Conservation (phyloP, 1,140 invertebrate species). For the Philaenus spumarius region DNA sequence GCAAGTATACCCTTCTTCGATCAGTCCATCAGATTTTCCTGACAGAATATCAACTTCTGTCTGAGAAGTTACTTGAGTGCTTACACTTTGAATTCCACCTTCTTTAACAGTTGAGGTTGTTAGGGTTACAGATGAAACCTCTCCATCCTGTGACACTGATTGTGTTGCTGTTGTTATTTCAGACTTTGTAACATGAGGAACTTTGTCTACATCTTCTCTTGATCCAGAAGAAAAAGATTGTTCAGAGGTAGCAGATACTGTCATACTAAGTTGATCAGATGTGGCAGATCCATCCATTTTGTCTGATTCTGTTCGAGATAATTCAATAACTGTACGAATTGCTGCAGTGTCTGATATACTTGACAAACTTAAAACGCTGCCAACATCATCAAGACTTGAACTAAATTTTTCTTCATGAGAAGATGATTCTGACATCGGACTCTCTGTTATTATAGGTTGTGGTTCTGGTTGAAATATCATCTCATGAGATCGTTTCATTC, state of each 20-base stretch:
- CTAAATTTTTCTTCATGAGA: slow-evolving; percentile 42
- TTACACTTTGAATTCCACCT: slow-evolving; percentile 43
- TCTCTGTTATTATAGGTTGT: slow-evolving; percentile 36
- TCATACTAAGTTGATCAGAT: slow-evolving; percentile 45
- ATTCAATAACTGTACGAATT: slow-evolving; percentile 47
- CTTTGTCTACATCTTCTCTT: slow-evolving; percentile 28
- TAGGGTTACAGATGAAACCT: slow-evolving; percentile 46
- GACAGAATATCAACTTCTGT: slow-evolving; percentile 31
- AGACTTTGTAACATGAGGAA: slow-evolving; percentile 23
- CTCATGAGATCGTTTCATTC: slow-evolving; percentile 81
- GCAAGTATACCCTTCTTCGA: slow-evolving; percentile 33
- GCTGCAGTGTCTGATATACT: slow-evolving; percentile 46
- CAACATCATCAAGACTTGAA: slow-evolving; percentile 48
- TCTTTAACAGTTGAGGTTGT: slow-evolving; percentile 45
- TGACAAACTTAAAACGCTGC: slow-evolving; percentile 48
- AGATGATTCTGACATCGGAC: slow-evolving; percentile 26
- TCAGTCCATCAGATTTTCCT: slow-evolving; percentile 6
- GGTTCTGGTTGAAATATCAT: slow-evolving; percentile 79
- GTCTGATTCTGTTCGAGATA: slow-evolving; percentile 39
- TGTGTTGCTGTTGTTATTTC: slow-evolving; percentile 37
- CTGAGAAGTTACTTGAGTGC: slow-evolving; percentile 49
- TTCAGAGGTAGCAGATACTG: slow-evolving; percentile 34
- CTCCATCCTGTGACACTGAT: slow-evolving; percentile 28
- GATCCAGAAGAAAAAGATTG: slow-evolving; percentile 31
- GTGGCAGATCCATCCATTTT: slow-evolving; percentile 43